Conservation (phyloP, 2,888 invertebrate genomes). For the Stegophylla sp. region DNA sequence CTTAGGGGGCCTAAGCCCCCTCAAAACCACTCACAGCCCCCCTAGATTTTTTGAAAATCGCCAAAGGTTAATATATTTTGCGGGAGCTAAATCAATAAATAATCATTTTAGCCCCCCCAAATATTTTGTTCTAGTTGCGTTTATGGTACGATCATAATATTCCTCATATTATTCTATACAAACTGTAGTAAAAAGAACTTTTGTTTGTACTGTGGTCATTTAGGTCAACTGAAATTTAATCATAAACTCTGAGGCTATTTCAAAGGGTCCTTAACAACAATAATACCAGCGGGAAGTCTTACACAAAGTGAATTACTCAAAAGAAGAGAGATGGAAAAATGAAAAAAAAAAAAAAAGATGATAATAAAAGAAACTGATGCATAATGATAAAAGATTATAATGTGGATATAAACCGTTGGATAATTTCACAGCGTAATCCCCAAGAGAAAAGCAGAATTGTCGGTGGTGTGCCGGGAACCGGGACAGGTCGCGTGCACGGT, state of each 20-base stretch:
- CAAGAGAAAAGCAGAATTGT: constrained; percentile 32
- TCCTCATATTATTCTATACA: background rate
- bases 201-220: background rate
- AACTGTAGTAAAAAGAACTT: background rate
- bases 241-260: background rate
- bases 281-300: constrained; percentile 57
- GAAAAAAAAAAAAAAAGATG: too few relatives aligned
- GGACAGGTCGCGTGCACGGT: constrained; percentile 58
- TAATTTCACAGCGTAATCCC: constrained; percentile 56
- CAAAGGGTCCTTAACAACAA: constrained; percentile 22
- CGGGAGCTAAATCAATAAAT: too few relatives aligned
- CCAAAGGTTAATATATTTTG: too few relatives aligned
- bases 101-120: too few relatives aligned
- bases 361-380: constrained; percentile 15
- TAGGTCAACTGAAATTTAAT: constrained; percentile 42
- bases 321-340: constrained; percentile 46
- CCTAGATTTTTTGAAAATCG: too few relatives aligned
- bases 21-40: too few relatives aligned
- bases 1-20: too few relatives aligned
- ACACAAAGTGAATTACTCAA: constrained; percentile 50
- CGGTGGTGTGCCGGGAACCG: constrained; percentile 25
- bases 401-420: constrained; percentile 47
- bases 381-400: constrained; percentile 55
- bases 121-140: too few relatives aligned
- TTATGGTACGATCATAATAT: background rate